Percentiles rank a stretch among this genome's conserved stretches.
Conservation (phyloP, 1,140 invertebrate genomes). For the Capitella teleta region DNA sequence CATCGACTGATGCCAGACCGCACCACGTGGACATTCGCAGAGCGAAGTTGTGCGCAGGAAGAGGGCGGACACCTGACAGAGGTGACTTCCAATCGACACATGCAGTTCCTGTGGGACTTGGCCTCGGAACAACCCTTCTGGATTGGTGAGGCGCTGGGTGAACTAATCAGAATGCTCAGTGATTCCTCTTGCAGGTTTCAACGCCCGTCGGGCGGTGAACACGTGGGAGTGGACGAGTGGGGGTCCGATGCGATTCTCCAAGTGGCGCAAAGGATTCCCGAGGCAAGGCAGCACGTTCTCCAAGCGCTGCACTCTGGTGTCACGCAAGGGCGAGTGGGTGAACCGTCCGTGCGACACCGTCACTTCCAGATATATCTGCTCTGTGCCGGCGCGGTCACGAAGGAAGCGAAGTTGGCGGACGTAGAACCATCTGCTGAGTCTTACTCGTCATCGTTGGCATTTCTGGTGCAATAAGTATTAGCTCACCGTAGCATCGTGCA, state of each 20-base stretch:
- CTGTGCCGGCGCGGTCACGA: neutral
- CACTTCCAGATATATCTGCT: neutral
- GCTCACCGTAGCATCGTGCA: too few relatives aligned
- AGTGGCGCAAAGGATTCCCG: conserved; percentile 2
- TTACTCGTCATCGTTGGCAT: too few relatives aligned
- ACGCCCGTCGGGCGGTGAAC: neutral
- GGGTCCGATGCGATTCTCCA: neutral
- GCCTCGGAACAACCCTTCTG: neutral
- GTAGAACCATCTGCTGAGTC: conserved; percentile 1
- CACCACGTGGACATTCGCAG: neutral
- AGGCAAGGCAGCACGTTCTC: neutral
- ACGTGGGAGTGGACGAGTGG: neutral
- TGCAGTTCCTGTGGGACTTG: neutral
- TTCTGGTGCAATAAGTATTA: too few relatives aligned
- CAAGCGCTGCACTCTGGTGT: neutral
- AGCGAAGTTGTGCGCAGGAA: neutral
- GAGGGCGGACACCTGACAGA: neutral
- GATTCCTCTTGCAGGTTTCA: neutral
- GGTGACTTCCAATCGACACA: neutral
- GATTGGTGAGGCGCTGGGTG: neutral
- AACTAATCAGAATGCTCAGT: neutral
- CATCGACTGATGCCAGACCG: neutral
- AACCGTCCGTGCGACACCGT: neutral
- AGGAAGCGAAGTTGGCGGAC: neutral
- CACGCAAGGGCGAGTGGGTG: neutral